A percentile compares a stretch with the other conserved stretches of the same genome.
Evolutionary conservation across 2,797 vertebrate genomes (phyloP).

Genomic region (Peromyscus melanophrys): DNA sequence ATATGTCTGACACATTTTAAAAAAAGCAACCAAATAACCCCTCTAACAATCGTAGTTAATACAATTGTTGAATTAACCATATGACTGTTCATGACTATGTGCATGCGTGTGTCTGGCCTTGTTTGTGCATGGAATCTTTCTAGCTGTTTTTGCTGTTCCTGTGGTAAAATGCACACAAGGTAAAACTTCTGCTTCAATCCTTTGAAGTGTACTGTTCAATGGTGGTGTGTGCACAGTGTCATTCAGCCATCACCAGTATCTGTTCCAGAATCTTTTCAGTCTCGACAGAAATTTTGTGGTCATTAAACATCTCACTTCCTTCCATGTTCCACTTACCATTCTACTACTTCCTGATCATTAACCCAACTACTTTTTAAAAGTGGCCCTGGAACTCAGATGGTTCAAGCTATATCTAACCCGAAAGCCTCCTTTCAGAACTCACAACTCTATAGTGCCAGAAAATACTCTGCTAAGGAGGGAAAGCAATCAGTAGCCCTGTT

Average conservation of each 20-base stretch:
- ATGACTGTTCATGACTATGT: neutral
- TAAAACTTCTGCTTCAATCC: neutral
- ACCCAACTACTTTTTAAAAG: slow-evolving; percentile 6
- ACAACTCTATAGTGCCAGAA: neutral
- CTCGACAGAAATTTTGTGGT: neutral
- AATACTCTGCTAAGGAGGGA: neutral
- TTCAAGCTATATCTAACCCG: neutral
- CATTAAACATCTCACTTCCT: neutral
- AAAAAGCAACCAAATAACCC: neutral
- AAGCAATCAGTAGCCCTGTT: neutral
- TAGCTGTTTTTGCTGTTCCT: neutral
- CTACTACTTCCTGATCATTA: neutral
- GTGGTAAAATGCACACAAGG: neutral
- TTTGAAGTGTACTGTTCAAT: neutral
- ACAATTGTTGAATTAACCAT: neutral
- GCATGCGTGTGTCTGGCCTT: neutral
- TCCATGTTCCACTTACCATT: neutral
- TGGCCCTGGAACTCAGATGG: neutral
- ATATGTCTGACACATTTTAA: neutral
- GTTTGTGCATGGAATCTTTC: neutral
- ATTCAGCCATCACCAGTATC: neutral
- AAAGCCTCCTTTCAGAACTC: too few species aligned
- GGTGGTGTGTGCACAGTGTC: neutral
- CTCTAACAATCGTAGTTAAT: neutral
- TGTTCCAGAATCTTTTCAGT: slow-evolving; percentile 20